phyloP scores from a whole-genome alignment of 2,888 invertebrate species.

The Lagria hirta region DNA sequence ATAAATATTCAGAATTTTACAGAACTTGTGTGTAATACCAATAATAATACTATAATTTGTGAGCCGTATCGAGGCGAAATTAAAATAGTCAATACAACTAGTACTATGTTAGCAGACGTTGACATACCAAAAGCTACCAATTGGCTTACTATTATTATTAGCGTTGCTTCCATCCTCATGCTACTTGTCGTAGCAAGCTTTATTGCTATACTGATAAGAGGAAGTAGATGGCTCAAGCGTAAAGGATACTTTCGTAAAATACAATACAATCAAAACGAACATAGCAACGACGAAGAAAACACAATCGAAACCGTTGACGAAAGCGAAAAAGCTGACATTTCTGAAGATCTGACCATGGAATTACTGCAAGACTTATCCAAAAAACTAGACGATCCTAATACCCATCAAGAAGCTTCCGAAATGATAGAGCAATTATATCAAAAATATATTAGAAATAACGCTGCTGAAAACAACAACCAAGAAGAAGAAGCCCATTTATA shows the following conservation, averaged over 20 bases:
- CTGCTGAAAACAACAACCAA: constrained; percentile 59
- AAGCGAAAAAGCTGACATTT: constrained; percentile 59
- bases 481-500: constrained; percentile 53
- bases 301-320: constrained; percentile 50
- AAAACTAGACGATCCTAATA: constrained; percentile 70
- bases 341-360: constrained; percentile 74
- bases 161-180: constrained; percentile 58
- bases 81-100: constrained; percentile 47
- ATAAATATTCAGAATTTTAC: constrained; percentile 65
- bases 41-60: constrained; percentile 60
- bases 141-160: constrained; percentile 47
- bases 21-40: constrained; percentile 61
- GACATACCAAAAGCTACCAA: constrained; percentile 37
- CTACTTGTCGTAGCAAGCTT: constrained; percentile 58
- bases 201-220: constrained; percentile 59
- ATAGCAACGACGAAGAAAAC: constrained; percentile 56
- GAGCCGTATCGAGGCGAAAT: constrained; percentile 57
- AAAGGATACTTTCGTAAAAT: constrained; percentile 59
- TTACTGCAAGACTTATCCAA: constrained; percentile 68
- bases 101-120: constrained; percentile 41
- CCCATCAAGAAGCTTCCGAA: constrained; percentile 72
- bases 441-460: constrained; percentile 70
- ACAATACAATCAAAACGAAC: constrained; percentile 60
- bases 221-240: constrained; percentile 61
- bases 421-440: constrained; percentile 77